Conservation (phyloP, 2,888 invertebrate genomes). For the Eupithecia subumbrata region DNA sequence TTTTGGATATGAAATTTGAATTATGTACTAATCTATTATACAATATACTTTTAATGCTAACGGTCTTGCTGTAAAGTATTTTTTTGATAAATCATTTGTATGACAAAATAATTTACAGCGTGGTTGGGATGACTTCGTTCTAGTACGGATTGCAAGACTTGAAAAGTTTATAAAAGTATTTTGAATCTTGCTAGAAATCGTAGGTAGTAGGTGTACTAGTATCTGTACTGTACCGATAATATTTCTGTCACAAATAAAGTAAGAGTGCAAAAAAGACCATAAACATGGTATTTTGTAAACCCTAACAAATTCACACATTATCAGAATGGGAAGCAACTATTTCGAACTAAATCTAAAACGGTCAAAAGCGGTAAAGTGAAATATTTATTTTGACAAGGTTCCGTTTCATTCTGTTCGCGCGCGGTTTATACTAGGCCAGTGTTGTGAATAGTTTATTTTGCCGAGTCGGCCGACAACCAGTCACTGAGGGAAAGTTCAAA, state of each 20-base stretch:
- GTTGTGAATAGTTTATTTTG: constrained; percentile 5
- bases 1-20: background rate
- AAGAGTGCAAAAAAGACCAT: background rate
- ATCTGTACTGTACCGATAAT: background rate
- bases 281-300: too few species aligned
- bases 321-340: background rate
- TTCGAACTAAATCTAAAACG: background rate
- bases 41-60: background rate
- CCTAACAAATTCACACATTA: too few species aligned
- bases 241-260: background rate
- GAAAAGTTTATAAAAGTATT: background rate
- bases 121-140: background rate
- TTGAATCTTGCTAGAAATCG: background rate
- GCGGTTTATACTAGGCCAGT: background rate
- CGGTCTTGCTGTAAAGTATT: background rate
- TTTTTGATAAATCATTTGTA: background rate
- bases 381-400: background rate
- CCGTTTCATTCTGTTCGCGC: background rate
- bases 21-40: background rate
- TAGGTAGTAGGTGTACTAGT: background rate
- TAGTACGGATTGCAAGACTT: background rate
- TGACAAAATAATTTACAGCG: too few species aligned
- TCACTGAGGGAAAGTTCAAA: constrained; percentile 15
- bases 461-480: background rate
- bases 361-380: background rate